Evolutionary conservation across 1,140 invertebrate genomes (phyloP).

Genomic region (Apis florea): DNA sequence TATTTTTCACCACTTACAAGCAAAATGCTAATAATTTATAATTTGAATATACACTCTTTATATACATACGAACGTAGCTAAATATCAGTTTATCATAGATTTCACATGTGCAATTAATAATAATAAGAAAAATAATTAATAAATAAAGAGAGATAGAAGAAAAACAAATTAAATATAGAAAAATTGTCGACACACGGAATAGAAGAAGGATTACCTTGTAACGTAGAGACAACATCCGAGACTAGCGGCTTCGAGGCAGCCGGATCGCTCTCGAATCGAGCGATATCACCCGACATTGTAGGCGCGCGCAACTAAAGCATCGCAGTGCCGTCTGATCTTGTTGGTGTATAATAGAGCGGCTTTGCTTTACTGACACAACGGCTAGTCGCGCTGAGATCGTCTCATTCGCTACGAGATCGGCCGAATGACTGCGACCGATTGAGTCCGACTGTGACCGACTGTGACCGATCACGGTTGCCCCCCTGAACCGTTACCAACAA

Average conservation of each 20-base stretch:
- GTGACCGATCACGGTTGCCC: background rate
- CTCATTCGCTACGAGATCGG: constrained; percentile 1
- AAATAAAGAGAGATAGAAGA: too few relatives aligned
- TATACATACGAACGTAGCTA: too few relatives aligned
- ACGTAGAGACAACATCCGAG: constrained; percentile 19
- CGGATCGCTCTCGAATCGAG: constrained; percentile 47
- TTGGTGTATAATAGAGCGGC: background rate
- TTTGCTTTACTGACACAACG: constrained; percentile 5
- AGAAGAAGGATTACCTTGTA: constrained; percentile 25
- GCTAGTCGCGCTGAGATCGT: background rate
- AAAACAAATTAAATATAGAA: background rate
- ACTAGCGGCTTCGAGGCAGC: constrained; percentile 40
- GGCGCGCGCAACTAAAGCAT: constrained; percentile 46
- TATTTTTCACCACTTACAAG: too few relatives aligned
- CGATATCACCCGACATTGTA: constrained; percentile 49
- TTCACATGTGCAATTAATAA: too few relatives aligned
- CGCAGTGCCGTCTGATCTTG: constrained; percentile 1
- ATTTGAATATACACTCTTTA: too few relatives aligned
- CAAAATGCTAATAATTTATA: too few relatives aligned
- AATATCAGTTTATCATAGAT: too few relatives aligned
- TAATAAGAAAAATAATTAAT: too few relatives aligned
- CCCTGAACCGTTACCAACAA: background rate
- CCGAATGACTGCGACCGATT: background rate
- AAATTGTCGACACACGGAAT: background rate
- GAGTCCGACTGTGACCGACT: background rate